Conservation (phyloP, 2,797 vertebrate genomes). For the Lutjanus campechanus region DNA sequence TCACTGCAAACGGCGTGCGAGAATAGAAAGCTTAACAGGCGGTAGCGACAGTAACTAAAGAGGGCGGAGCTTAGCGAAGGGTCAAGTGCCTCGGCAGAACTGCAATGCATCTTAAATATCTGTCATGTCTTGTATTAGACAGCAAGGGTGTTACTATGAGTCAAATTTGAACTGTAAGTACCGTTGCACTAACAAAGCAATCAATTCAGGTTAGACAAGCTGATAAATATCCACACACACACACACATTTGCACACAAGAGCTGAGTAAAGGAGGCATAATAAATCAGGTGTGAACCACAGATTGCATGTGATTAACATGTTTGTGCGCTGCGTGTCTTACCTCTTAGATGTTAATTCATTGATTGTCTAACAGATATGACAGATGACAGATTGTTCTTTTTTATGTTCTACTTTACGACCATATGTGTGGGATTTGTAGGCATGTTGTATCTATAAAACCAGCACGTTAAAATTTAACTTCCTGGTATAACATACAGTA, state of each 20-base stretch:
- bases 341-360: slow-evolving; percentile 55
- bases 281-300: slow-evolving; percentile 42
- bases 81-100: background rate
- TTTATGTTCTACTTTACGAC: slow-evolving; percentile 17
- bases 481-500: background rate
- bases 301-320: slow-evolving; percentile 62
- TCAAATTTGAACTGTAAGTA: slow-evolving; percentile 22
- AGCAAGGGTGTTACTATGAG: slow-evolving; percentile 44
- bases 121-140: background rate
- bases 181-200: slow-evolving; percentile 50
- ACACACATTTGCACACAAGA: background rate
- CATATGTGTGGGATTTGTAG: slow-evolving; percentile 20
- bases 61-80: no score
- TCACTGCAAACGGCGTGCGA: no score
- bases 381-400: slow-evolving; percentile 8
- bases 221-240: slow-evolving; percentile 1
- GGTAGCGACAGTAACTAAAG: no score
- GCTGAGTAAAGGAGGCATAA: slow-evolving; percentile 23
- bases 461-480: background rate
- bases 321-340: slow-evolving; percentile 41
- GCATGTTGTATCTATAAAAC: background rate
- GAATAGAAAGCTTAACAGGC: no score
- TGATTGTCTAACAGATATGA: slow-evolving; percentile 36
- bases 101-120: background rate
- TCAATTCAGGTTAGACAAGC: slow-evolving; percentile 44